Base-by-base conservation (phyloP, 2,113 vertebrate genomes). In the Dromiciops gliroides region DNA sequence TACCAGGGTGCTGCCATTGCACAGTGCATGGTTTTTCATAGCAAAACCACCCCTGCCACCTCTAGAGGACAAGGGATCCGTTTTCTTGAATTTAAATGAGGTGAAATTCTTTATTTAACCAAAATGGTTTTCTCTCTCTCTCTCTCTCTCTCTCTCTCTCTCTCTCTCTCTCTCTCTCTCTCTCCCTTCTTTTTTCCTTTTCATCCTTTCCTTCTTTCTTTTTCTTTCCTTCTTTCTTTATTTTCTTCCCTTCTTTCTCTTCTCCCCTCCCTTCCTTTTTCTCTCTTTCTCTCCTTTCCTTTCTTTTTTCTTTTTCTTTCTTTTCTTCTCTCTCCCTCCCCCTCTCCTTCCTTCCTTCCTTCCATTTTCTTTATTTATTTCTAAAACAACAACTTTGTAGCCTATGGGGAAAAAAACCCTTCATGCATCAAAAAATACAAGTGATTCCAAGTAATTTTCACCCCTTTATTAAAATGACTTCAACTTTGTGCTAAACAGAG, bases 311-410 rank as follows among this genome's bases (percentile, higher is more conserved):
- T 4, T 24, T 7, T 26, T 8, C 52, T 9, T 53, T 28, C 9
- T 12, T 60, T 2, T 5, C 3, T 60, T 2, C 28, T 3, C 12
- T 9, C 28, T 12, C 12, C 26, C 24, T 25, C 56, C 23, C 16
- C 91, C 25, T 11, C n/a, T 37, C 12, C 88, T 50, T 14, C 48
- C 60, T 88, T 53, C 75, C 37, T 19, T 0, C 12, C 47, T n/a
- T 0, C 24, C 2, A n/a, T n/a, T 16, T 90, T 47, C 14, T 23
- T 16, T 83, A 3, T 83, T 8, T 60, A 19, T 49, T 49, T 31
- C 16, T 8, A 9, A 24, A 22, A 12, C 16, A 5, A 67, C 0
- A 48, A 0, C 3, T 26, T 19, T 37, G 3, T 0, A 0, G 51
- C 26, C 37, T 1, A 7, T 89, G 48, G 1, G 75, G 50, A 2